Base-by-base conservation (phyloP, 2,888 invertebrate genomes). In the Leucoma salicis region DNA sequence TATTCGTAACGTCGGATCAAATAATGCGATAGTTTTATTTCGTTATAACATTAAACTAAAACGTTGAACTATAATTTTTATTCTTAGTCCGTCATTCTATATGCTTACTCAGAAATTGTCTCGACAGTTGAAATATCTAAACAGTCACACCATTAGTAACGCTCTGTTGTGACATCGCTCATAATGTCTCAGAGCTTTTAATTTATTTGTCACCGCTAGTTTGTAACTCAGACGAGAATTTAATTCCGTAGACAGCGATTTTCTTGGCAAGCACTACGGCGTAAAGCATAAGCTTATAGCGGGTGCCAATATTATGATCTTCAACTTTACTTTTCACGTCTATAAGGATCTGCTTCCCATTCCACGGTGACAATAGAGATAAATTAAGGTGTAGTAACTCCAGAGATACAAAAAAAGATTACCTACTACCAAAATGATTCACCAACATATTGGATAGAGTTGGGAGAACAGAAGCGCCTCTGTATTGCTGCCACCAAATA, bases 171-270 rank as follows among this genome's bases (percentile, higher is more conserved):
- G 39, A 24, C 46, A 40, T 38, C 33, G 12, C 48, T 41, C 46
- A 21, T 46, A 52, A 47, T 47, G 37, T 21, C 13, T 8, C 10
- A 14, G 34, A 29, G 14, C 11, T 29, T 24, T 51, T 53, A 46
- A 58, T 49, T 45, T 57, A 58, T 59, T 49, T 48, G 27, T 25
- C 33, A 50, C 43, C 45, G 36, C 45, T 51, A 51, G 60, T 57
- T 59, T 60, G 57, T 57, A 46, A 47, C 54, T 51, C 51, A 25
- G 40, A 40, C 43, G 34, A 44, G 49, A 56, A 49, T 49, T 54
- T 46, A 54, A 57, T 50, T 50, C 46, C 25, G 36, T 42, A 43
- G 38, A 35, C 42, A 45, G 41, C 39, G 41, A 46, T 46, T 36
- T 42, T 27, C 45, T 35, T 5, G 21, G 21, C 21, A 21, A n/a